Evolutionary conservation across 2,888 invertebrate genomes (phyloP).

Genomic region (Orthonychiurus folsomi): DNA sequence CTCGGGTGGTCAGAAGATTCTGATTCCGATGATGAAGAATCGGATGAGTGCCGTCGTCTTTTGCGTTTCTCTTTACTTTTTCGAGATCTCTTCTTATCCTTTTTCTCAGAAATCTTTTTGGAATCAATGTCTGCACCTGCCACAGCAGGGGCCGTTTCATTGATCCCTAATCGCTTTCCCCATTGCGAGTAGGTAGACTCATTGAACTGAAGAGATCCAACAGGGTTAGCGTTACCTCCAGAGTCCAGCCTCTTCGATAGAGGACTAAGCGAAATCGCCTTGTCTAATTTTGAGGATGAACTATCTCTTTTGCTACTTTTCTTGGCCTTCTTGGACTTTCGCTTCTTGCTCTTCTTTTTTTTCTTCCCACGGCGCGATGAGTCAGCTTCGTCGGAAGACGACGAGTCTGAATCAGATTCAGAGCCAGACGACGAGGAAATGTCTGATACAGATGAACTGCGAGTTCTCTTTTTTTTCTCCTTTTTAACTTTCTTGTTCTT

Average conservation of each 20-base stretch:
- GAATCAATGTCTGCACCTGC: constrained; percentile 16
- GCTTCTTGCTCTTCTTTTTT: constrained; percentile 50
- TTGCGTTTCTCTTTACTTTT: constrained; percentile 35
- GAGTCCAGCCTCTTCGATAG: constrained; percentile 30
- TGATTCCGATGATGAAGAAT: constrained; percentile 31
- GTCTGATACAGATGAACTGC: constrained; percentile 37
- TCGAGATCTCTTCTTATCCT: constrained; percentile 32
- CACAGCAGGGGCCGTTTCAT: constrained; percentile 13
- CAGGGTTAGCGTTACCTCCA: constrained; percentile 18
- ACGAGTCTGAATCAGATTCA: constrained; percentile 22
- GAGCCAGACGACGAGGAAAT: constrained; percentile 27
- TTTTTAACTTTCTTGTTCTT: constrained; percentile 59
- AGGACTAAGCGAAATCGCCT: constrained; percentile 46
- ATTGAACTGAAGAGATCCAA: constrained; percentile 20
- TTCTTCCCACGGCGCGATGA: constrained; percentile 42
- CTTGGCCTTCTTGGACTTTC: constrained; percentile 56
- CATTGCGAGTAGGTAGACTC: constrained; percentile 27
- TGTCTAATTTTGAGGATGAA: constrained; percentile 48
- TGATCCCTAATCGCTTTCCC: constrained; percentile 28
- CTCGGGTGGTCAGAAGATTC: constrained; percentile 12
- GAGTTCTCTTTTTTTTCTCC: constrained; percentile 53
- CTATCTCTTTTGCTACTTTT: constrained; percentile 56
- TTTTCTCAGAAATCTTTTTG: constrained; percentile 22
- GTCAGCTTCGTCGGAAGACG: constrained; percentile 25
- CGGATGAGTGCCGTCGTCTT: constrained; percentile 22